Percentiles rank a stretch among this genome's conserved stretches.
phyloP scores from a whole-genome alignment of 2,888 invertebrate species.

The Eretmocerus hayati region DNA sequence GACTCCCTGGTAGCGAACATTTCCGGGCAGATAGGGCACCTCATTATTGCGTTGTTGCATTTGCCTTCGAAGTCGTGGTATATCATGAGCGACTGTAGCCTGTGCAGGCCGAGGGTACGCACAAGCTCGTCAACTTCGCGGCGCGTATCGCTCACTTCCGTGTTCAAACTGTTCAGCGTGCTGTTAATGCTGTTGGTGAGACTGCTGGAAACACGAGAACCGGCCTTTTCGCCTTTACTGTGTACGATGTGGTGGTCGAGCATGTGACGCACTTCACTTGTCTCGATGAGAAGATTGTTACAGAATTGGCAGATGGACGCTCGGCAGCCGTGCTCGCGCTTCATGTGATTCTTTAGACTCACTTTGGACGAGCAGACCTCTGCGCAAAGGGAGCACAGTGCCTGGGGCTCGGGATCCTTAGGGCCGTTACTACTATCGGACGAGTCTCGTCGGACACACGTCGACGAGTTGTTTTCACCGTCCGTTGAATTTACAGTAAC shows the following conservation, averaged over 20 bases:
- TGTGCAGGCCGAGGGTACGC: slow-evolving; percentile 23
- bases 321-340: slow-evolving; percentile 22
- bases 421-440: slow-evolving; percentile 12
- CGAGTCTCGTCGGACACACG: slow-evolving; percentile 15
- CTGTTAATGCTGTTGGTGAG: slow-evolving; percentile 1
- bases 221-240: slow-evolving; percentile 3
- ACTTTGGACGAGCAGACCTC: slow-evolving; percentile 17
- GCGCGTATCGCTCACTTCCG: slow-evolving; percentile 16
- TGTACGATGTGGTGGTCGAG: slow-evolving; percentile 27
- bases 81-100: slow-evolving; percentile 26
- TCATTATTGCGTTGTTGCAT: slow-evolving; percentile 14
- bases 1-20: slow-evolving; percentile 21
- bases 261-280: slow-evolving; percentile 29
- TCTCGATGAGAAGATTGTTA: slow-evolving; percentile 23
- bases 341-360: slow-evolving; percentile 25
- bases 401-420: slow-evolving; percentile 15
- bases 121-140: slow-evolving; percentile 26
- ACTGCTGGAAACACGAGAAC: not conserved
- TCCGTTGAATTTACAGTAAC: not conserved
- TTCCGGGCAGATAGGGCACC: slow-evolving; percentile 24
- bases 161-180: slow-evolving; percentile 4
- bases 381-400: slow-evolving; percentile 15
- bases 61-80: slow-evolving; percentile 24
- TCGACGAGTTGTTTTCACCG: slow-evolving; percentile 1
- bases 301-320: slow-evolving; percentile 30